Evolutionary conservation across 2,888 invertebrate genomes (phyloP), one percentile per base, ranked within the genome.

Genomic region (Drosophila prolongata): DNA sequence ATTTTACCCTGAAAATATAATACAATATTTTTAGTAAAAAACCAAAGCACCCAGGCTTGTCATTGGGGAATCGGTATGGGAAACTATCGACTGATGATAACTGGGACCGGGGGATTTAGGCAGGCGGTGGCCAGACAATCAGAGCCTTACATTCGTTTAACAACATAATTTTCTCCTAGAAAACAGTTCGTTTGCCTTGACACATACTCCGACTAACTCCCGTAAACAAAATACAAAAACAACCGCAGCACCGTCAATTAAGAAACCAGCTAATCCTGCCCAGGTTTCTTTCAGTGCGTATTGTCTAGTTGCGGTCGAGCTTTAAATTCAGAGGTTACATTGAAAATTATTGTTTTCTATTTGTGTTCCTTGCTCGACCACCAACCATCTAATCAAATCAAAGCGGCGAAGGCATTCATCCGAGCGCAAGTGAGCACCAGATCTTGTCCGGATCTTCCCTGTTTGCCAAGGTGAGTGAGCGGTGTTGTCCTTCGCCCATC

Each of bases 11-110:
- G 44, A 70, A 68, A 59, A 76, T 65, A 72, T 56, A 72, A 60
- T 64, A 67, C 60, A 44, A 74, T 77, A 77, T 78, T 80, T 80
- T 79, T 76, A 72, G 72, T 75, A 75, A 78, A 75, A 61, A 68
- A 68, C 34, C 58, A 69, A 65, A 58, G 38, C 14, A 35, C 5
- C 11, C 13, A 11, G 42, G n/a, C 13, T 69, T 58, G 35, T 58
- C 49, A 69, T 69, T 67, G 35, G 30, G 30, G 30, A 24, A 16
- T n/a, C 13, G 30, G 30, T 30, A 13, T 13, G 6, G 13, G 43
- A 24, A 34, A 30, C n/a, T n/a, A 37, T 27, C 5, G 13, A 13
- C 30, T 10, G 13, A 3, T 30, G 5, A 10, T 9, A 14, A 50
- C 10, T 46, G 14, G 19, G 47, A 35, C n/a, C 38, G 42, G 34